Evolutionary conservation across 2,797 vertebrate genomes (phyloP).

Genomic region (Leptodactylus fallax): DNA sequence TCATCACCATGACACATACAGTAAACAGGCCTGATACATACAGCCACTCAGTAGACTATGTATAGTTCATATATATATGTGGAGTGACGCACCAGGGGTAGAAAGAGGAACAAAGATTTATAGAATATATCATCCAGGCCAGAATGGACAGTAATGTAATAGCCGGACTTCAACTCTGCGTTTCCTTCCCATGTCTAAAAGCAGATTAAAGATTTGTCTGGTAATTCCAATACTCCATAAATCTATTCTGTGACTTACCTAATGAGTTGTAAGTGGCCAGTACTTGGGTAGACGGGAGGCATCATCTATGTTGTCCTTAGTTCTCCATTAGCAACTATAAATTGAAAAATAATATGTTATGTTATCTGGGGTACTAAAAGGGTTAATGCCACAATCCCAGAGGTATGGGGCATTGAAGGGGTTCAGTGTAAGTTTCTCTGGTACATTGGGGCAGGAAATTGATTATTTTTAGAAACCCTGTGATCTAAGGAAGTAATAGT

Average conservation of each 20-base stretch:
- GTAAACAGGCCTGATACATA: slow-evolving; percentile 22
- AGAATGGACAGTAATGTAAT: no score
- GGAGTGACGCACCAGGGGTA: not conserved
- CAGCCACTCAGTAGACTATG: not conserved
- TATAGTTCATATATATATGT: not conserved
- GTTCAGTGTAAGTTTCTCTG: no score
- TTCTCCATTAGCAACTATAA: not conserved
- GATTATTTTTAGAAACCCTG: no score
- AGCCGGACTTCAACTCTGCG: not conserved
- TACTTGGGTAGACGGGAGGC: not conserved
- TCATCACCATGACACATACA: slow-evolving; percentile 1
- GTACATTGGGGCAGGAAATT: no score
- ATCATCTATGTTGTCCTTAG: not conserved
- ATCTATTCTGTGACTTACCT: not conserved
- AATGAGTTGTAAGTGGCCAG: not conserved
- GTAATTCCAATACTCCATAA: not conserved
- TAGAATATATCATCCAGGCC: not conserved
- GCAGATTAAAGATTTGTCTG: not conserved
- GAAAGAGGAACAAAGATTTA: not conserved
- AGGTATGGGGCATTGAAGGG: no score
- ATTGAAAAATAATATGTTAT: no score
- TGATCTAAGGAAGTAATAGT: no score
- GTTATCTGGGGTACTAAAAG: no score
- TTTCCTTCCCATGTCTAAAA: not conserved
- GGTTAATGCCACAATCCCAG: not conserved